Conservation (phyloP, 2,113 vertebrate genomes). For the Trematocara macrostoma region DNA sequence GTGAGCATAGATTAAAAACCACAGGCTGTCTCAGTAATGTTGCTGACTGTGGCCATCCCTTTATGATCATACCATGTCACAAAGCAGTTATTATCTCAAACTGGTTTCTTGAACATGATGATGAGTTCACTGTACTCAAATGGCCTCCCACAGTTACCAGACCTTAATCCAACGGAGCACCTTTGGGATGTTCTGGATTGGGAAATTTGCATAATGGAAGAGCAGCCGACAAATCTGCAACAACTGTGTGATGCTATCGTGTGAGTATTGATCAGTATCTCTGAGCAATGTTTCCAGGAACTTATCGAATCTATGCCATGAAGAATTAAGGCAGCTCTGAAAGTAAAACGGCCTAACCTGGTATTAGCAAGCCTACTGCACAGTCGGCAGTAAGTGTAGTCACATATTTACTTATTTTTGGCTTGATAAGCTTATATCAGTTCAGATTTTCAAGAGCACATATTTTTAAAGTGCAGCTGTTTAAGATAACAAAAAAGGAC, state of each 20-base stretch:
- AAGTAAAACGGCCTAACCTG: background rate
- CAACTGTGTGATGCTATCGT: background rate
- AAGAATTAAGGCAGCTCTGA: background rate
- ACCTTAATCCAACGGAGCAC: background rate
- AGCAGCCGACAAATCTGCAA: background rate
- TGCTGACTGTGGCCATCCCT: background rate
- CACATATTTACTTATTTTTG: background rate
- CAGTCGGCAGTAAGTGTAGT: background rate
- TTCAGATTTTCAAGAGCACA: accelerated
- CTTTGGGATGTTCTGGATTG: background rate
- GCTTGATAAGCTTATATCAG: background rate
- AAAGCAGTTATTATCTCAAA: background rate
- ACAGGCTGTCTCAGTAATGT: background rate
- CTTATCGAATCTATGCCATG: background rate
- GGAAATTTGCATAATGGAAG: background rate
- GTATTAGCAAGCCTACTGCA: background rate
- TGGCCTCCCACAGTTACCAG: background rate
- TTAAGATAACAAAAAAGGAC: background rate
- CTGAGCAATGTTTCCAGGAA: background rate
- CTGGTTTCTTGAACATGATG: background rate
- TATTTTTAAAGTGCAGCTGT: background rate
- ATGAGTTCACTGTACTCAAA: background rate
- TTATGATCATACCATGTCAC: background rate
- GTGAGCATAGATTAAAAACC: background rate
- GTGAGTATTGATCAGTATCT: background rate